These are phyloP conservation scores for Andricus grossulariae DNA, from an alignment of 1,140 invertebrate genomes.

Conservation along the genomic window DNA sequence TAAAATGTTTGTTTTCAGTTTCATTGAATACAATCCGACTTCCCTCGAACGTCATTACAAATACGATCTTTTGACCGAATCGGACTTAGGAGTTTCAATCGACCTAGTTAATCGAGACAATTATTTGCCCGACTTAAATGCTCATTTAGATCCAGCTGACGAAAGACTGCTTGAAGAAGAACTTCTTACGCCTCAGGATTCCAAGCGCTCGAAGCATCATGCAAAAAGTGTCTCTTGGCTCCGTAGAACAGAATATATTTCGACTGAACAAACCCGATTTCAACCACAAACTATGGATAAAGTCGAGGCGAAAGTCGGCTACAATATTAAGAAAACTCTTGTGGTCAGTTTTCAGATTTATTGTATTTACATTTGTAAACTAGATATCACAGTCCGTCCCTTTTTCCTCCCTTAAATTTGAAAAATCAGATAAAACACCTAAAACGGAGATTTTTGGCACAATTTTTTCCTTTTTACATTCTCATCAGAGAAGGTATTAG, in stretches of 20 bases:
- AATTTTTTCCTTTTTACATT: too few species aligned
- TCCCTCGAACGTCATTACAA: conserved; percentile 94
- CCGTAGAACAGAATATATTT: conserved; percentile 98
- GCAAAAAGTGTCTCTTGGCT: conserved; percentile 97
- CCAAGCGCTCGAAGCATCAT: conserved; percentile 92
- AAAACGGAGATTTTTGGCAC: too few species aligned
- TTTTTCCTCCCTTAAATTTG: too few species aligned
- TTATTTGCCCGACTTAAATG: conserved; percentile 87
- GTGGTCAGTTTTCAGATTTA: conserved; percentile 74
- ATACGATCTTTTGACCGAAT: conserved; percentile 97
- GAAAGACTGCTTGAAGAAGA: conserved; percentile 96
- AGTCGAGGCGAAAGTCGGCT: conserved; percentile 98
- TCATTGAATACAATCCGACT: conserved; percentile 97
- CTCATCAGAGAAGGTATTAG: too few species aligned
- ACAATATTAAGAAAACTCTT: conserved; percentile 96
- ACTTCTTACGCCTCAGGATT: conserved; percentile 89
- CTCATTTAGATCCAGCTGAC: conserved; percentile 89
- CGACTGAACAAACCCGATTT: conserved; percentile 97
- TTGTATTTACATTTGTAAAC: too few species aligned
- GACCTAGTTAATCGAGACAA: conserved; percentile 96
- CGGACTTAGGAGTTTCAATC: conserved; percentile 96
- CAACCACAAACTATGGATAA: conserved; percentile 97
- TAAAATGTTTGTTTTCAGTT: conserved; percentile 76
- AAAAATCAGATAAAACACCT: too few species aligned
- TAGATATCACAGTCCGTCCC: too few species aligned